Conservation (phyloP, 1,140 invertebrate genomes). For the Pogonus chalceus region DNA sequence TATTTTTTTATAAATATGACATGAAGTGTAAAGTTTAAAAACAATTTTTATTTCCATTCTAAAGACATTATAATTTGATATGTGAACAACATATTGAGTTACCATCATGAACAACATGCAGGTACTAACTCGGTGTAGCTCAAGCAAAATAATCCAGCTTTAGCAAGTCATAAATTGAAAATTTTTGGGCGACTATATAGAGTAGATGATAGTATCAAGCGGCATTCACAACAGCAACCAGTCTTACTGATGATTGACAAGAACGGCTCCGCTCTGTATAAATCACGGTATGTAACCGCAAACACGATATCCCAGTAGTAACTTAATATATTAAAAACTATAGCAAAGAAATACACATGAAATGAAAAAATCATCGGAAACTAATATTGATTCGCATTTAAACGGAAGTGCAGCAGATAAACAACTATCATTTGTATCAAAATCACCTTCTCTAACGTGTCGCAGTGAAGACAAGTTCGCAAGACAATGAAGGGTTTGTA, state of each 20-base stretch:
- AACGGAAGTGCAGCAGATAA: slow-evolving; percentile 10
- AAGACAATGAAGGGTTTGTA: slow-evolving; percentile 14
- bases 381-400: slow-evolving; percentile 17
- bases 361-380: slow-evolving; percentile 18
- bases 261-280: slow-evolving; percentile 12
- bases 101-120: slow-evolving; percentile 17
- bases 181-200: too few relatives aligned
- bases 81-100: slow-evolving; percentile 12
- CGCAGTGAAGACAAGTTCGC: background rate
- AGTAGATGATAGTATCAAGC: too few relatives aligned
- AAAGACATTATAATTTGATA: slow-evolving; percentile 11
- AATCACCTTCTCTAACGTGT: slow-evolving; percentile 15
- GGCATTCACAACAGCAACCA: background rate
- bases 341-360: slow-evolving; percentile 10
- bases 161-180: too few relatives aligned
- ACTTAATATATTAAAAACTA: background rate
- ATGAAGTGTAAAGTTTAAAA: background rate
- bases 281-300: slow-evolving; percentile 10
- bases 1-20: background rate
- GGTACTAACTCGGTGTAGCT: slow-evolving; percentile 12
- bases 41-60: slow-evolving; percentile 11
- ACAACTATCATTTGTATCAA: slow-evolving; percentile 16
- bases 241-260: background rate
- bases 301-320: slow-evolving; percentile 13
- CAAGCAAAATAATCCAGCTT: slow-evolving; percentile 9